Evolutionary conservation across 2,113 vertebrate species (phyloP), one percentile per base, ranked within the genome.

Genomic region (Willisornis vidua): DNA sequence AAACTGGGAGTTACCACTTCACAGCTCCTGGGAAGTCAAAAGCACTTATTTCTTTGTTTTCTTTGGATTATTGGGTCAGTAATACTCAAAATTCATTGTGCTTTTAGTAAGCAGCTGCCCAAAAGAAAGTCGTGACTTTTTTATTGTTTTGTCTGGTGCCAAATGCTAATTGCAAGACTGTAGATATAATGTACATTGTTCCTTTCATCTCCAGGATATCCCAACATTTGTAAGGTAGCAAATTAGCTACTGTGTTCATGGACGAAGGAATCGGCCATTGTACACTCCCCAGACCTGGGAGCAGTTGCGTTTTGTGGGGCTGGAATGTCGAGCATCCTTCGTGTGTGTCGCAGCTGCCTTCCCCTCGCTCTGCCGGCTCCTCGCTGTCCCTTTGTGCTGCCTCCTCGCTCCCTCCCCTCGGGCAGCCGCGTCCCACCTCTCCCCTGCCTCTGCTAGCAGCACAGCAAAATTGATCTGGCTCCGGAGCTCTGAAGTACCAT

Each of bases 301-400:
- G 54, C 66, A 66, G 24, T 39, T n/a, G 20, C 0, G 0, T 58
- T 79, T 28, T 10, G 23, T 62, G 31, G 28, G 26, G n/a, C 62
- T 59, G 62, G 49, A 35, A 11, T 48, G 41, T 24, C 1, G 0
- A 6, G 0, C 62, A 10, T 10, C 52, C 51, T 48, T 33, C 7
- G 0, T 19, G n/a, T 10, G 0, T 19, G n/a, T 10, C 0, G 0
- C 58, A 61, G 25, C 65, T 5, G 2, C 2, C 0, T 12, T 79
- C 61, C 54, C 3, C 81, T 31, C 0, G 1, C 46, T 25, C 61
- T 19, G 71, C 71, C n/a, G 31, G 19, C 35, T 54, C n/a, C 48
- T 59, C 2, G 1, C 74, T 7, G 16, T 4, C 49, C 58, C 57
- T 75, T 33, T 58, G 70, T 61, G 65, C 65, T 62, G 48, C 86